phyloP scores from a whole-genome alignment of 2,888 invertebrate species.

The Cosmia pyralina region DNA sequence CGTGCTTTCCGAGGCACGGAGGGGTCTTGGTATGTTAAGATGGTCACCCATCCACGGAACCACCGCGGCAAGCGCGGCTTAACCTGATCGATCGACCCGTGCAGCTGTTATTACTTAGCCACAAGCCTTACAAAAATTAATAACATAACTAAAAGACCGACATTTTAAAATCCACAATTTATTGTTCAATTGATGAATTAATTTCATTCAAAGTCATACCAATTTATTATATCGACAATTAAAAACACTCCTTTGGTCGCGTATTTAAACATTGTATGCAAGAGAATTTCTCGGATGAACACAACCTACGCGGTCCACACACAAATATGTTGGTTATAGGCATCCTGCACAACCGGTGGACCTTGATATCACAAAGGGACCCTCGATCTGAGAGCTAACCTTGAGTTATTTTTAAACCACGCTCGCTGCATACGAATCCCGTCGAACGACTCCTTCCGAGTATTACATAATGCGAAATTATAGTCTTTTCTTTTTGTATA shows the following conservation, averaged over 20 bases:
- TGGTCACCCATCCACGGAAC: too few relatives aligned
- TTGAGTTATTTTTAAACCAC: conserved; percentile 89
- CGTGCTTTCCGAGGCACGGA: too few relatives aligned
- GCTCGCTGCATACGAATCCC: conserved; percentile 85
- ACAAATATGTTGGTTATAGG: conserved; percentile 76
- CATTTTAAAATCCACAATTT: conserved; percentile 33
- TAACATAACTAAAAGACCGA: conserved; percentile 25
- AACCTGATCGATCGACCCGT: too few relatives aligned
- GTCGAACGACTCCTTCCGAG: conserved; percentile 87
- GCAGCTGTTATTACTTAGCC: too few relatives aligned
- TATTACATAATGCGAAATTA: conserved; percentile 89
- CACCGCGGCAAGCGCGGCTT: too few relatives aligned
- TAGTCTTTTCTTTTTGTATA: conserved; percentile 83
- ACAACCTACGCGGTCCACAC: conserved; percentile 71
- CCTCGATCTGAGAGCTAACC: conserved; percentile 84
- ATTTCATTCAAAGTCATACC: conserved; percentile 44
- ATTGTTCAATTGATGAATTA: conserved; percentile 29
- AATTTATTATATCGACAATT: conserved; percentile 26
- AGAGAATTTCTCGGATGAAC: conserved; percentile 53
- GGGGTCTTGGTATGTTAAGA: too few relatives aligned
- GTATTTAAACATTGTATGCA: conserved; percentile 24
- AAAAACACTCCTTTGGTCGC: conserved; percentile 21
- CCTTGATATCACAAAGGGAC: conserved; percentile 89
- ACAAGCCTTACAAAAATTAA: conserved; percentile 4
- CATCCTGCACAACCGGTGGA: conserved; percentile 86